Base-by-base conservation (phyloP, 53 echinoderm and acorn worm species). In the Temnopleurus reevesii region DNA sequence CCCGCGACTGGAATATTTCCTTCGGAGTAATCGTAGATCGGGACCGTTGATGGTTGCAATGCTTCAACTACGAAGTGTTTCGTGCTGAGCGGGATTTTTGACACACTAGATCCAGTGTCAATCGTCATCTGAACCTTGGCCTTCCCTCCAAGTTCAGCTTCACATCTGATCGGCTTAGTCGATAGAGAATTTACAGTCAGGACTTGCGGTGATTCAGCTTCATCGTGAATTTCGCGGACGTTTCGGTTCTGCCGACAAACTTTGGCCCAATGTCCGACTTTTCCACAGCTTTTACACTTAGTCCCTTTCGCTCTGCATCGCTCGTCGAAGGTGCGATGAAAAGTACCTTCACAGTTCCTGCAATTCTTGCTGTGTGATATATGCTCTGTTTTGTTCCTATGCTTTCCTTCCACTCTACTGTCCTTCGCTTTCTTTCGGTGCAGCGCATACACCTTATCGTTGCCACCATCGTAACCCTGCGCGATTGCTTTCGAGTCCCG, bases 41-140 rank as follows among this genome's bases (percentile, higher is more conserved):
- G 38, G 31, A 44, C 77, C 8, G 17, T 0, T 18, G 77, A 0
- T 41, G 77, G 77, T 45, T 77, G 43, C 0, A 77, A 23, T 18
- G 77, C 77, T 43, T 77, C 77, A 12, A 23, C 7, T 43, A 77
- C 12, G n/a, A 77, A 77, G 76, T 76, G 36, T 76, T 77, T 77
- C 43, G 18, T 43, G 12, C 77, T 77, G 43, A 21, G 38, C 45
- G 77, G 77, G n/a, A 77, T 41, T 36, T 41, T 77, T 9, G 77
- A 77, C 23, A 77, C 77, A 77, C 77, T 44, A 23, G 77, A 77
- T 18, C 77, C 77, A 43, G 77, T 77, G 45, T 77, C 43, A 43
- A 77, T 36, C 13, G 77, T 77, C 77, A 77, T 77, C 13, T 77
- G 77, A 34, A 77, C 21, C 30, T 43, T 21, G 23, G 36, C 77